phyloP scores from a whole-genome alignment of 2,113 vertebrate genomes.

The Cyanoderma ruficeps region DNA sequence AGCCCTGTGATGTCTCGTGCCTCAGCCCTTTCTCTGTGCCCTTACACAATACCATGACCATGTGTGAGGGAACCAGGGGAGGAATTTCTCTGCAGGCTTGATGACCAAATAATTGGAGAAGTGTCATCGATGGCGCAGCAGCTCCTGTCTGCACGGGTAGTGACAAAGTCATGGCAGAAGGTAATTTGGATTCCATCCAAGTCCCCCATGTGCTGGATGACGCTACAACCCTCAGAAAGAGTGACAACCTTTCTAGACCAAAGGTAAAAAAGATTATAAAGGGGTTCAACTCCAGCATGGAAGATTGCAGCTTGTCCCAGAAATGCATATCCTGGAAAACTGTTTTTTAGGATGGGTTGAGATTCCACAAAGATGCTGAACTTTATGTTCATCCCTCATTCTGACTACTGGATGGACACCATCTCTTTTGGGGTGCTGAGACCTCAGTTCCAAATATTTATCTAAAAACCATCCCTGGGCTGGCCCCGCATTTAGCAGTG shows the following conservation, averaged over 20 bases:
- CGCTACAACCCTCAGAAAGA: background rate
- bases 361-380: background rate
- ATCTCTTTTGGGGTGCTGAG: background rate
- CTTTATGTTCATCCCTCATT: background rate
- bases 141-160: background rate
- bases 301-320: background rate
- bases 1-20: background rate
- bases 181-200: background rate
- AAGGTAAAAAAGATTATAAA: background rate
- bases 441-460: background rate
- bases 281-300: background rate
- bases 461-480: background rate
- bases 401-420: background rate
- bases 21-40: background rate
- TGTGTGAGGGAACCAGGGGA: background rate
- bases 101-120: background rate
- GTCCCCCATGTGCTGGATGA: rapidly evolving
- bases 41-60: rapidly evolving
- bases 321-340: background rate
- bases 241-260: background rate
- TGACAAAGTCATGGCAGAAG: background rate
- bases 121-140: background rate
- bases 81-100: background rate
- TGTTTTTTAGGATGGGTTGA: background rate
- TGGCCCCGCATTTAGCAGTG: background rate